phyloP scores from a whole-genome alignment of 2,888 invertebrate genomes.

The Ichneumon xanthorius region DNA sequence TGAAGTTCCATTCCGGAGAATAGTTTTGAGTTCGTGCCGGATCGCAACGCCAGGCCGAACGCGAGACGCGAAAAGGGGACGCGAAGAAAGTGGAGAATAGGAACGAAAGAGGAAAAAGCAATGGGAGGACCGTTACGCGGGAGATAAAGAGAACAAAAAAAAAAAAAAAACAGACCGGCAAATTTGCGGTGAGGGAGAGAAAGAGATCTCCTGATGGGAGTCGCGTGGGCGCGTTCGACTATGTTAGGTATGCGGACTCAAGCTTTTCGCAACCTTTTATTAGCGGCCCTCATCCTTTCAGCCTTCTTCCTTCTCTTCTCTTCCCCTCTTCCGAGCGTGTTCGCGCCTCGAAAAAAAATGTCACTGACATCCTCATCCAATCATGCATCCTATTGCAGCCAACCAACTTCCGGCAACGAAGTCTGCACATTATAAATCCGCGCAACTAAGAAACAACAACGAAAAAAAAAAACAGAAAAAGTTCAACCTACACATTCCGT shows the following conservation, averaged over 20 bases:
- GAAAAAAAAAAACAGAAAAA: slow-evolving; percentile 14
- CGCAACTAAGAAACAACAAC: slow-evolving; percentile 5
- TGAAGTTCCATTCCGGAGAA: background rate
- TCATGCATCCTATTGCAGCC: background rate
- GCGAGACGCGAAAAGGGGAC: background rate
- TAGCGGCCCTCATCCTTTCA: slow-evolving; percentile 68
- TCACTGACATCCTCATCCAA: slow-evolving; percentile 73
- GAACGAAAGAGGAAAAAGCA: slow-evolving; percentile 24
- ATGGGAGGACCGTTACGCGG: slow-evolving; percentile 20
- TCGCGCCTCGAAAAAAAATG: slow-evolving; percentile 31
- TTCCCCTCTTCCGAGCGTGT: slow-evolving; percentile 40
- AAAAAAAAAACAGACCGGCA: slow-evolving; percentile 17
- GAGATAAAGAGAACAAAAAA: slow-evolving; percentile 29
- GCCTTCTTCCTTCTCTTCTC: slow-evolving; percentile 54
- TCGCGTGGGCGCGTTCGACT: slow-evolving; percentile 81
- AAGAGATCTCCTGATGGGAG: slow-evolving; percentile 70
- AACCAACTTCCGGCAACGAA: slow-evolving; percentile 26
- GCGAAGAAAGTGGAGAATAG: slow-evolving; percentile 10
- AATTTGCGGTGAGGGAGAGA: slow-evolving; percentile 28
- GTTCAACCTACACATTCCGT: slow-evolving; percentile 27
- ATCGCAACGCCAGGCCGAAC: slow-evolving; percentile 3
- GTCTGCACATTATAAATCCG: slow-evolving; percentile 14
- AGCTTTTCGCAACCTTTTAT: slow-evolving; percentile 77
- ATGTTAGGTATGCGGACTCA: slow-evolving; percentile 78
- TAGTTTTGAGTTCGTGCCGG: slow-evolving; percentile 1